Base-by-base conservation (phyloP, 2,113 vertebrate genomes). In the Triplophysa rosa region DNA sequence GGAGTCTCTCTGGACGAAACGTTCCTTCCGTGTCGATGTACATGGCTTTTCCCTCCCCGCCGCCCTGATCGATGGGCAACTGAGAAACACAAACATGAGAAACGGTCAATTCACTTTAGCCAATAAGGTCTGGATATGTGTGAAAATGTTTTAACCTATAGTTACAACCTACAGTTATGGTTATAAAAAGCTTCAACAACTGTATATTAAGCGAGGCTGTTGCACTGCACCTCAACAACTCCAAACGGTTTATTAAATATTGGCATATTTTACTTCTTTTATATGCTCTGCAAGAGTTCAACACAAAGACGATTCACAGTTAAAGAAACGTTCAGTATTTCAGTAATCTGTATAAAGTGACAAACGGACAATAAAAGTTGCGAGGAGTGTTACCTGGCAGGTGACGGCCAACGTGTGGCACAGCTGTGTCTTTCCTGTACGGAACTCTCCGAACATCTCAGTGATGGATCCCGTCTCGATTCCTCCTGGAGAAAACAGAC, bases 381-480 rank as follows among this genome's bases (percentile, higher is more conserved):
- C 10, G 16, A 4, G 19, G 6, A 58, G n/a, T 9, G 14, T 26
- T 87, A 97, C 96, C 91, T 99, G 98, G 84, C 98, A 99, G 21
- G 97, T 99, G 16, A 99, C 98, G 0, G 97, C 98, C 10, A 99
- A 85, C 0, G 96, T 99, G 85, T 99, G 98, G 86, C 97, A 99
- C 81, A 99, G 88, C 88, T 99, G 97, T 0, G 98, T 99, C 84
- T 99, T 99, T 16, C 98, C 98, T 0, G 98, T 99, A 24, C 97
- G 94, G 80, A 99, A 99, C 87, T 99, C 98, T 77, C 97, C 97
- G 3, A 99, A 99, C 91, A 99, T 94, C 86, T 99, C 97, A 7
- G 98, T 99, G 85, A 99, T 99, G 69, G 98, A 99, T 47, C 97
- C 98, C 0, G 97, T 99, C 90, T 99, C 98, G 77, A 99, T 95